Conservation (phyloP, 2,797 vertebrate genomes). For the Crenichthys baileyi region DNA sequence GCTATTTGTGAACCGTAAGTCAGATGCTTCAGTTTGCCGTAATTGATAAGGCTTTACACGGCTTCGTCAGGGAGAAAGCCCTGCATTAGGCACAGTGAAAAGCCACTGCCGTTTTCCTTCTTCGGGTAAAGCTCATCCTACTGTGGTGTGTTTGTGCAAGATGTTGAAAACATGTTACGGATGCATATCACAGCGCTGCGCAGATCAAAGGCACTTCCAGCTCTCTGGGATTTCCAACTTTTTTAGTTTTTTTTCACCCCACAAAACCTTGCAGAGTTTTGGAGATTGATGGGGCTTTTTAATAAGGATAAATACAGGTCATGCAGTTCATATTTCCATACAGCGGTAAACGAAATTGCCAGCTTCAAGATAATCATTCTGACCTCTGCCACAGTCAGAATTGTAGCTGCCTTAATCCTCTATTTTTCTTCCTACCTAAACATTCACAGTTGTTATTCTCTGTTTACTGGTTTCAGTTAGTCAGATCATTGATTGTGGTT, state of each 20-base stretch:
- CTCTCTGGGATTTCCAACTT: conserved; percentile 56
- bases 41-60: conserved; percentile 71
- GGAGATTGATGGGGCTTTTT: neutral
- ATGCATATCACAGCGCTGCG: conserved; percentile 38
- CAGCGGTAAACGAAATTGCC: conserved; percentile 18
- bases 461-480: conserved; percentile 16
- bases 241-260: conserved; percentile 2
- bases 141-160: conserved; percentile 47
- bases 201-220: conserved; percentile 47
- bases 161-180: conserved; percentile 42
- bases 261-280: conserved; percentile 34
- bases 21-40: conserved; percentile 58
- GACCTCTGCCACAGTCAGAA: conserved; percentile 23
- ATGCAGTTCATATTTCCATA: neutral
- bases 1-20: conserved; percentile 63
- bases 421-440: conserved; percentile 1
- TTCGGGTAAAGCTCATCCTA: conserved; percentile 24
- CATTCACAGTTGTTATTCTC: conserved; percentile 2
- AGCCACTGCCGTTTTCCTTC: conserved; percentile 32
- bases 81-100: conserved; percentile 44
- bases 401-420: conserved; percentile 20
- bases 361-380: conserved; percentile 11
- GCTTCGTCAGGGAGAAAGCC: conserved; percentile 49
- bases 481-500: conserved; percentile 32
- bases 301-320: conserved; percentile 14